Conservation (phyloP, 2,888 invertebrate genomes). For the Tenthredo notha region DNA sequence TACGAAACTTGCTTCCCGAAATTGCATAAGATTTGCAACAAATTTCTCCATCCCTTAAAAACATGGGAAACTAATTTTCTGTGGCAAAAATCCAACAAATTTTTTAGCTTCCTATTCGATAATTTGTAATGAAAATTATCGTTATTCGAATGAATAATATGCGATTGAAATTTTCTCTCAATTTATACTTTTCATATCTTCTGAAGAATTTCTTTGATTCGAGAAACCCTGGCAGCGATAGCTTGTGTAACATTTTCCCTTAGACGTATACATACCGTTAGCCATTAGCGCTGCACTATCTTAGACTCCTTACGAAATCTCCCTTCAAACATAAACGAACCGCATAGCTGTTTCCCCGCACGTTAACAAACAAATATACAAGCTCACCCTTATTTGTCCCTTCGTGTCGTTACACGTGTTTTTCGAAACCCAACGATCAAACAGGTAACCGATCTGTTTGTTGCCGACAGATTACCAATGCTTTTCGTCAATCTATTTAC, state of each 20-base stretch:
- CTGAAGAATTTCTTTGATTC: not conserved
- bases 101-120: not conserved
- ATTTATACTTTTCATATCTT: not conserved
- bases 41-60: not conserved
- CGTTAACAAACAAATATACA: constrained; percentile 45
- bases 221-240: not conserved
- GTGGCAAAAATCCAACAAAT: not conserved
- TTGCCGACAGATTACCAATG: constrained; percentile 62
- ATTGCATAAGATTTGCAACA: not conserved
- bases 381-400: constrained; percentile 39
- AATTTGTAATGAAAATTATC: not conserved
- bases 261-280: not conserved
- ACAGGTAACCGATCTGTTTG: constrained; percentile 69
- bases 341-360: constrained; percentile 33
- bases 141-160: too few relatives aligned
- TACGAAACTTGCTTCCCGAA: too few relatives aligned
- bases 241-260: not conserved
- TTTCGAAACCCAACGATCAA: constrained; percentile 58
- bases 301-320: constrained; percentile 37
- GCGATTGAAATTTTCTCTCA: not conserved
- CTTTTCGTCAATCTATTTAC: constrained; percentile 43
- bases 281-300: constrained; percentile 31
- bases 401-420: constrained; percentile 65
- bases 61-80: not conserved
- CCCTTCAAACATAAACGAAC: constrained; percentile 32